phyloP scores from a whole-genome alignment of 2,888 invertebrate genomes.

The Lobophora halterata region DNA sequence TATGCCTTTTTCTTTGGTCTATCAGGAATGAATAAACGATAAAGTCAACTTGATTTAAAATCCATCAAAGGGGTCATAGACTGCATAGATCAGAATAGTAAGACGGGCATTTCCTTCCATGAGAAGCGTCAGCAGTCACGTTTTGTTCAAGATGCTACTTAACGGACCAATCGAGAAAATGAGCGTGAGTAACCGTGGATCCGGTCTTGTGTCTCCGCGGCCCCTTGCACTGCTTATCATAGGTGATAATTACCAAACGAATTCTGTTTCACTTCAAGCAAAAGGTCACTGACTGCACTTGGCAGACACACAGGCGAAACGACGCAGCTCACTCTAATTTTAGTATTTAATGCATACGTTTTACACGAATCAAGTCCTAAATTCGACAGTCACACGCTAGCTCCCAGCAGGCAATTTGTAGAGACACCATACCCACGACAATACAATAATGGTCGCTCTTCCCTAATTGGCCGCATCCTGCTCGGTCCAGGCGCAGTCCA shows the following conservation, averaged over 20 bases:
- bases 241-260: slow-evolving; percentile 3
- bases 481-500: slow-evolving; percentile 65
- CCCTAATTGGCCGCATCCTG: slow-evolving; percentile 76
- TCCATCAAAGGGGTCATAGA: no score
- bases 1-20: no score
- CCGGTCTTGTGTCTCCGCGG: slow-evolving; percentile 64
- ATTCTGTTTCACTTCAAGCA: slow-evolving; percentile 2
- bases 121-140: slow-evolving; percentile 57
- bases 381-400: slow-evolving; percentile 45
- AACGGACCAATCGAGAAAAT: slow-evolving; percentile 71
- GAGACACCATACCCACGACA: slow-evolving; percentile 74
- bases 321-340: slow-evolving; percentile 14
- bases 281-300: slow-evolving; percentile 15
- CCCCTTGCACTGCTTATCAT: slow-evolving; percentile 44
- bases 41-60: no score
- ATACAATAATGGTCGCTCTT: slow-evolving; percentile 77
- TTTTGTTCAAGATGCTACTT: slow-evolving; percentile 55
- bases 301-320: slow-evolving; percentile 20
- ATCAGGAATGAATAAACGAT: no score
- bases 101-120: slow-evolving; percentile 45
- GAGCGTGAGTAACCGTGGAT: slow-evolving; percentile 67
- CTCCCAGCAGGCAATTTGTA: slow-evolving; percentile 56
- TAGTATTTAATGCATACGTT: slow-evolving; percentile 2
- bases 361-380: slow-evolving; percentile 26
- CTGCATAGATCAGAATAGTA: no score